These are phyloP conservation scores for Dendrolimus punctatus DNA, from an alignment of 1,140 invertebrate species.

Conservation along the genomic window DNA sequence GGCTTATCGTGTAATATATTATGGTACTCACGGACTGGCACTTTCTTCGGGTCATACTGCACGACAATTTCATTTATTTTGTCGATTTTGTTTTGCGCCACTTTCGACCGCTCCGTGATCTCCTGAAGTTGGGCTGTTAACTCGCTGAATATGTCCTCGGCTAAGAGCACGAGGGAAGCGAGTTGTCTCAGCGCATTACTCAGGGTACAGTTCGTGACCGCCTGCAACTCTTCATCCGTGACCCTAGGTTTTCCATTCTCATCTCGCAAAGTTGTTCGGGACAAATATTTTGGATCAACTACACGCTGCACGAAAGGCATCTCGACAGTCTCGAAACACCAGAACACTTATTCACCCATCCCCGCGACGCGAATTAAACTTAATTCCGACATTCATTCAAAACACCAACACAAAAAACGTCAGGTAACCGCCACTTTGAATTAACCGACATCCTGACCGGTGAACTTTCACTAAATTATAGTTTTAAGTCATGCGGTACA, in stretches of 20 bases:
- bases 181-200: conserved; percentile 84
- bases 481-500: conserved; percentile 18
- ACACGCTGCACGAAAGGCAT: conserved; percentile 84
- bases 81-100: conserved; percentile 75
- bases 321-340: conserved; percentile 35
- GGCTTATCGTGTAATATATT: neutral
- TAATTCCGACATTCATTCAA: conserved; percentile 68
- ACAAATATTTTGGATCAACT: conserved; percentile 79
- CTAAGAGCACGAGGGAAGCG: conserved; percentile 82
- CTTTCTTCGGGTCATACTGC: conserved; percentile 82
- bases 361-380: conserved; percentile 56
- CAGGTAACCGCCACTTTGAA: conserved; percentile 71
- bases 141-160: conserved; percentile 84
- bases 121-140: conserved; percentile 78
- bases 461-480: conserved; percentile 43
- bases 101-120: conserved; percentile 77
- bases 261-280: conserved; percentile 74
- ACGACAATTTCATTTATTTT: conserved; percentile 75
- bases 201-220: conserved; percentile 83
- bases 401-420: conserved; percentile 68
- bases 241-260: conserved; percentile 73
- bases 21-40: conserved; percentile 86
- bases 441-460: conserved; percentile 66
- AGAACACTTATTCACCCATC: conserved; percentile 59
- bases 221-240: conserved; percentile 79